Conservation (phyloP, 2,888 invertebrate species). For the Lepidocyrtoides sp. region DNA sequence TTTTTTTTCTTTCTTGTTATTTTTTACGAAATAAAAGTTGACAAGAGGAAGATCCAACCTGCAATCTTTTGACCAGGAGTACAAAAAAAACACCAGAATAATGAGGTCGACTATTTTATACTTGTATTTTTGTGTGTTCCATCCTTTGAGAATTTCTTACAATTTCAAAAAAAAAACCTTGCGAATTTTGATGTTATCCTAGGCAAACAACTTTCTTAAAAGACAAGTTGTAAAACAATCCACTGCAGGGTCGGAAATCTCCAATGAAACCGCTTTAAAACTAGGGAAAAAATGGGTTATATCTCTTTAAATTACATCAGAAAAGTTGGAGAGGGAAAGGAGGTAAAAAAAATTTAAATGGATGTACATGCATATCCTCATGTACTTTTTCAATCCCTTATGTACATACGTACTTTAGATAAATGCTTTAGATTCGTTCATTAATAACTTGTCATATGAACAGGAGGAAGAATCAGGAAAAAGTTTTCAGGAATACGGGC, state of each 20-base stretch:
- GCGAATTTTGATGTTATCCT: conserved; percentile 36
- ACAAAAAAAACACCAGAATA: conserved; percentile 51
- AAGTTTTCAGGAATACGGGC: not conserved
- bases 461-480: not conserved
- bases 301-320: conserved; percentile 27
- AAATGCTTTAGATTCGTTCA: not conserved
- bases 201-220: conserved; percentile 49
- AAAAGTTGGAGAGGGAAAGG: not conserved
- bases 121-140: not conserved
- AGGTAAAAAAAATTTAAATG: not conserved
- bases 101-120: conserved; percentile 52
- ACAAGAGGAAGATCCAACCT: conserved; percentile 52
- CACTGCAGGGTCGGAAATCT: not conserved
- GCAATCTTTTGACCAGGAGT: conserved; percentile 55
- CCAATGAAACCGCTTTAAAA: conserved; percentile 12
- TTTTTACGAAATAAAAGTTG: conserved; percentile 54
- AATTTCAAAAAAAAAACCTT: conserved; percentile 9
- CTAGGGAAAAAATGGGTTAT: not conserved
- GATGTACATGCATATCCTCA: not conserved
- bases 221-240: conserved; percentile 43
- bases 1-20: conserved; percentile 6
- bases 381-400: not conserved
- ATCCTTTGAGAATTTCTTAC: conserved; percentile 46
- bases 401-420: not conserved
- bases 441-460: conserved; percentile 17